These are phyloP conservation scores for Hybos culiciformis DNA, from an alignment of 2,888 invertebrate species.

Conservation along the genomic window DNA sequence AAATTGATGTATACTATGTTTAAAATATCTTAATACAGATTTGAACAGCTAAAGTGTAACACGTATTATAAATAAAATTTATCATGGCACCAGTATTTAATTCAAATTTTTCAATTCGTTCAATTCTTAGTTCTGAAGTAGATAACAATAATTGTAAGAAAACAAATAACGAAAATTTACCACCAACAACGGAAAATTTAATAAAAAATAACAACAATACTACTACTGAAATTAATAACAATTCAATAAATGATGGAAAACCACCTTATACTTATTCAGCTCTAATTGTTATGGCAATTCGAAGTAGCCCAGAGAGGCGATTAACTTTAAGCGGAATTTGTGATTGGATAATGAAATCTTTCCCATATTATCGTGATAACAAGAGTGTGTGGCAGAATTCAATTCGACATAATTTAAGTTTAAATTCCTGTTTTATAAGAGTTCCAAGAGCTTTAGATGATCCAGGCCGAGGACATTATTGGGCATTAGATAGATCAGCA, in stretches of 20 bases:
- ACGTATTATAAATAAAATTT: too few relatives aligned
- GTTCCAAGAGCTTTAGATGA: slow-evolving; percentile 92
- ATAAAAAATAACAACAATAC: not conserved
- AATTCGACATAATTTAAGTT: slow-evolving; percentile 40
- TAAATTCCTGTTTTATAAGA: slow-evolving; percentile 94
- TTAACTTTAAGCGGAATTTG: slow-evolving; percentile 90
- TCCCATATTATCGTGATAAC: slow-evolving; percentile 91
- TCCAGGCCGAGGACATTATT: slow-evolving; percentile 97
- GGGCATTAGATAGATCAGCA: slow-evolving; percentile 91
- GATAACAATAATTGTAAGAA: not conserved
- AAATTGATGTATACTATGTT: too few relatives aligned
- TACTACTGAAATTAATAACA: slow-evolving; percentile 6
- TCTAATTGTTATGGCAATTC: slow-evolving; percentile 96
- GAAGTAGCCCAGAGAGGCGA: slow-evolving; percentile 78
- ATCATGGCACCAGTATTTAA: slow-evolving; percentile 31
- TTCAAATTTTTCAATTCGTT: slow-evolving; percentile 25
- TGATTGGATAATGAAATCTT: slow-evolving; percentile 93
- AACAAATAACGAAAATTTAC: not conserved
- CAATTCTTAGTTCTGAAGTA: slow-evolving; percentile 15
- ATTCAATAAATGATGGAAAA: slow-evolving; percentile 38
- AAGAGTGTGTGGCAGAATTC: slow-evolving; percentile 98
- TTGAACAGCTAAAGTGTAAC: too few relatives aligned
- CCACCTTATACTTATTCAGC: slow-evolving; percentile 97
- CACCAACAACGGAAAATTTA: not conserved
- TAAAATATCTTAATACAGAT: too few relatives aligned